Evolutionary conservation across 2,888 invertebrate genomes (phyloP).

Genomic region (Axea sp.): DNA sequence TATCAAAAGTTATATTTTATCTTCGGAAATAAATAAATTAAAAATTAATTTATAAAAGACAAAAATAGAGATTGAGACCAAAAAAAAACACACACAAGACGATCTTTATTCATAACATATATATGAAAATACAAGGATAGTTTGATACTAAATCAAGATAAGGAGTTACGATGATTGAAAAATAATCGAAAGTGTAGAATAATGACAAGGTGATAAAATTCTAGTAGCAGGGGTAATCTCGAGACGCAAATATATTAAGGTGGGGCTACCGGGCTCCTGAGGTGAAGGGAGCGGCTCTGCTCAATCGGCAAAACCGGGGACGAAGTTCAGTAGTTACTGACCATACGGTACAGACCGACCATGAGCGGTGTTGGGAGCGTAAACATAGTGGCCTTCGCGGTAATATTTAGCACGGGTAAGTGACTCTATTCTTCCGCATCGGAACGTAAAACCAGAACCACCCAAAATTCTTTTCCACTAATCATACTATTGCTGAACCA

Average conservation of each 20-base stretch:
- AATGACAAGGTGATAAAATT: constrained; percentile 52
- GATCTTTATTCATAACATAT: neutral
- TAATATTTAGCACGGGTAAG: constrained; percentile 73
- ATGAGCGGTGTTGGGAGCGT: constrained; percentile 71
- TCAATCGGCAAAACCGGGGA: constrained; percentile 61
- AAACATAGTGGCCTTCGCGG: constrained; percentile 72
- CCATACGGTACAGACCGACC: constrained; percentile 65
- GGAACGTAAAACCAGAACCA: constrained; percentile 13
- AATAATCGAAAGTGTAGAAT: constrained; percentile 35
- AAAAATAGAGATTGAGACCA: too few species aligned
- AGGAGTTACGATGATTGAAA: constrained; percentile 5
- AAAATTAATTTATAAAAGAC: too few species aligned
- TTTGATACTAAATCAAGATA: neutral
- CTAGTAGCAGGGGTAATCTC: constrained; percentile 57
- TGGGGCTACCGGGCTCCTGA: constrained; percentile 63
- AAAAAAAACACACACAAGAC: neutral
- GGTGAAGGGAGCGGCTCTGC: constrained; percentile 72
- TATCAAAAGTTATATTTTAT: too few species aligned
- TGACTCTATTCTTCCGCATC: constrained; percentile 51
- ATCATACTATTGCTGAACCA: too few species aligned
- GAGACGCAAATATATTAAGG: constrained; percentile 59
- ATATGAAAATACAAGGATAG: neutral
- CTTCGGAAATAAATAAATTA: too few species aligned
- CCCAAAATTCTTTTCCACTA: too few species aligned
- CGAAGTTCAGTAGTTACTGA: constrained; percentile 77